These are phyloP conservation scores for Danaus chrysippus DNA, from an alignment of 2,888 invertebrate genomes.

Conservation along the genomic window DNA sequence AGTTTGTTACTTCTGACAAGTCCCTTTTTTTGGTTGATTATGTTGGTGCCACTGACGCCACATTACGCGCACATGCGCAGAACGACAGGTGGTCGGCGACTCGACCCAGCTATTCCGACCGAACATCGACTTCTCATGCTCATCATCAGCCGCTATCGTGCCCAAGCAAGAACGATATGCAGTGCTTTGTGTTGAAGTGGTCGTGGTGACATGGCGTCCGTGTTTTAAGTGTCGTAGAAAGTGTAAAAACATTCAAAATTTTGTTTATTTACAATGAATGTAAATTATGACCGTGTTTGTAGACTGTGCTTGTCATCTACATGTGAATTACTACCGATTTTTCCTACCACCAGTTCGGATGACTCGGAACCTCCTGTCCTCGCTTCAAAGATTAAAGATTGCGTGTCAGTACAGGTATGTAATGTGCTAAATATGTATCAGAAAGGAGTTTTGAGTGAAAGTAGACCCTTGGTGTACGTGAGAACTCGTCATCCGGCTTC, in stretches of 20 bases:
- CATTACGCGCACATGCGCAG: conserved; percentile 79
- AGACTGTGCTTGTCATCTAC: conserved; percentile 81
- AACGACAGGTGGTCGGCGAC: conserved; percentile 79
- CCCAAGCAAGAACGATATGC: conserved; percentile 75
- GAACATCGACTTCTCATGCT: conserved; percentile 79
- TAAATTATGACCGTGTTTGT: conserved; percentile 79
- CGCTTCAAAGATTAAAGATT: conserved; percentile 81
- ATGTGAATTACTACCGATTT: conserved; percentile 80
- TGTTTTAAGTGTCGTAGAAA: conserved; percentile 61
- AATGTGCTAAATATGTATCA: conserved; percentile 54
- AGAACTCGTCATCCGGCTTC: conserved; percentile 77
- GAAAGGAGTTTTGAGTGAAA: conserved; percentile 71
- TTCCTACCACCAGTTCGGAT: conserved; percentile 78
- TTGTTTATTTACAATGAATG: conserved; percentile 77
- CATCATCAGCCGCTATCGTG: conserved; percentile 80
- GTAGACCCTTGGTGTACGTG: conserved; percentile 72
- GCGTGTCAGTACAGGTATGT: conserved; percentile 83
- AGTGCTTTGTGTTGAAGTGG: conserved; percentile 77
- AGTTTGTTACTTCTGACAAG: conserved; percentile 51
- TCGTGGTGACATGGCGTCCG: conserved; percentile 78
- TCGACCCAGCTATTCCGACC: conserved; percentile 73
- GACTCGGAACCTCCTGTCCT: conserved; percentile 76
- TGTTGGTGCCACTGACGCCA: conserved; percentile 65
- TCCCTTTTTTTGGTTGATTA: conserved; percentile 45
- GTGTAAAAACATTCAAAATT: conserved; percentile 55